Base-by-base conservation (phyloP, 2,113 vertebrate genomes). In the Verasper variegatus region DNA sequence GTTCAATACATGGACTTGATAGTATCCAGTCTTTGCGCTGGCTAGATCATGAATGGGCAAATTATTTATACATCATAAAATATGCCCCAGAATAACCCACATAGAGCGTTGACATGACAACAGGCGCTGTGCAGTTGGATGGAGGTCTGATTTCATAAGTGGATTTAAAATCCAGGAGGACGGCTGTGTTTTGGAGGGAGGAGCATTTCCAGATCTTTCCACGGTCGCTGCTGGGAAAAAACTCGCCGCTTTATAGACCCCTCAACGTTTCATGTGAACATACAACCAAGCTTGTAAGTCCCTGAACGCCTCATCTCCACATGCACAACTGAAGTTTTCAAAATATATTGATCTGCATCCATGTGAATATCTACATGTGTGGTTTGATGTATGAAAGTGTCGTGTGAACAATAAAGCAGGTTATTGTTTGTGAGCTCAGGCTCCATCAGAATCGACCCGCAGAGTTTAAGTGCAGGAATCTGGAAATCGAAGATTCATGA, bases 91-190 rank as follows among this genome's bases (percentile, higher is more conserved):
- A 71, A 80, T 58, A 80, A 75, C 62, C 76, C 65, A 17, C 27
- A 61, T 20, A 13, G n/a, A 24, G 60, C 6, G 80, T 65, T 68
- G 81, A 66, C 74, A 64, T 80, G 85, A 83, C 80, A 65, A 71
- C 68, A 37, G 59, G 21, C 1, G 54, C 54, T 21, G 35, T 27
- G 61, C 62, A 27, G 61, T 40, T 14, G 71, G 74, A 84, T 35
- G 13, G 51, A 37, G 68, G 26, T 66, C 59, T 67, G 76, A 74
- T 86, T 78, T 79, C 24, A 59, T 67, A 79, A 87, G 67, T 78
- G 55, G 74, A 82, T 82, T 74, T 76, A 71, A 76, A 60, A 47
- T 0, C 35, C 13, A 37, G 35, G 35, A 37, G 27, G 27, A 27
- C 27, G 27, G 27, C 27, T 27, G 27, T 27, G 27, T 27, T 27